A percentile compares a stretch with the other conserved stretches of the same genome.
Evolutionary conservation across 2,113 vertebrate species (phyloP).

Genomic region (Passer domesticus): DNA sequence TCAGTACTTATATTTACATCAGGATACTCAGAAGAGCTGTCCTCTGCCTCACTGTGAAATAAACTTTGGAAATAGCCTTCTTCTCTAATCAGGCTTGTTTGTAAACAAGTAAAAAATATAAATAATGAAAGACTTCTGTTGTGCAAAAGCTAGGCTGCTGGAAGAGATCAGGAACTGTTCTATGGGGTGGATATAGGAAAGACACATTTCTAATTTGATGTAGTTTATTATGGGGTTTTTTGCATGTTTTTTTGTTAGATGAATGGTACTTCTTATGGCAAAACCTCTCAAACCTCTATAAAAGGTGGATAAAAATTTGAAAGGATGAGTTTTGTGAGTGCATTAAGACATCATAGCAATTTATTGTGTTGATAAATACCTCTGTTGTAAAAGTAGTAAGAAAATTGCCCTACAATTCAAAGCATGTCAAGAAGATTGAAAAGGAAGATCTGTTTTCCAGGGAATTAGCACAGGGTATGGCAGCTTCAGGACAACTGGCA

Average conservation of each 20-base stretch:
- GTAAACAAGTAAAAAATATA: not conserved
- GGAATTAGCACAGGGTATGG: not conserved
- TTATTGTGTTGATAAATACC: not conserved
- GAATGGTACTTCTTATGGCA: not conserved
- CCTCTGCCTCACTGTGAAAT: not conserved
- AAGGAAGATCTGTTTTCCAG: not conserved
- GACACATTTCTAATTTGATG: not conserved
- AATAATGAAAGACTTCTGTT: not conserved
- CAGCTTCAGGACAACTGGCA: not conserved
- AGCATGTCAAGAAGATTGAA: not conserved
- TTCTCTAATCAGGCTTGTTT: not conserved
- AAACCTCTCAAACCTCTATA: not conserved
- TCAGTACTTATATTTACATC: not conserved
- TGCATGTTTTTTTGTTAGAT: not conserved
- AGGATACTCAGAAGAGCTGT: not conserved
- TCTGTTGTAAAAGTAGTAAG: not conserved
- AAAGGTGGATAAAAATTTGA: not conserved
- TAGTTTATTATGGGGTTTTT: not conserved
- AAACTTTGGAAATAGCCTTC: not conserved
- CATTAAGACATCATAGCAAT: not conserved
- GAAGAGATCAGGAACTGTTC: not conserved
- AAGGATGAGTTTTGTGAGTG: not conserved
- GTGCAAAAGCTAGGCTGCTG: not conserved
- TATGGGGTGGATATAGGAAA: not conserved
- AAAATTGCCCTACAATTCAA: not conserved